Base-by-base conservation (phyloP, 2,888 invertebrate genomes). In the Stomorhina lunata region DNA sequence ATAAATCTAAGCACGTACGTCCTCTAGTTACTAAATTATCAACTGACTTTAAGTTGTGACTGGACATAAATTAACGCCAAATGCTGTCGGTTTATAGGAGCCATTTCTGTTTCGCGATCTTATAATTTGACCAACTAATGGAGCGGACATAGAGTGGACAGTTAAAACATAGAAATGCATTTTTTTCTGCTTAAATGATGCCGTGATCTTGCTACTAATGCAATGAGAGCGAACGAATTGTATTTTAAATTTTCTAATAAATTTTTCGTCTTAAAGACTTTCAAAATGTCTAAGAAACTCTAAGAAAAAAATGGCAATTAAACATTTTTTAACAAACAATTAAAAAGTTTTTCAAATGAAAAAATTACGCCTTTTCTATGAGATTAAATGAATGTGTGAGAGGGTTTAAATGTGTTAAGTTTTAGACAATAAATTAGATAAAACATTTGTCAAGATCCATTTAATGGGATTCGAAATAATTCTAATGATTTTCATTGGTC, bases 61-160 rank as follows among this genome's bases (percentile, higher is more conserved):
- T 84, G 69, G 81, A 80, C 78, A 84, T 84, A 84, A 84, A 84
- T 84, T 81, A 84, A 78, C 73, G 81, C 80, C 77, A 83, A 83
- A 73, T 78, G 82, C n/a, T n/a, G n/a, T 79, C 69, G 59, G 53
- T 71, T 59, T 22, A 66, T 76, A 55, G 48, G 75, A 82, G 81
- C 77, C 77, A 73, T 66, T 25, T 48, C 29, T 45, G 40, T 32
- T 66, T 32, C 9, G 9, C 4, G 17, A 3, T 53, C 29, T 63
- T 57, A 32, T 5, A 37, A 61, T 77, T 73, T 53, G 72, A 66
- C 45, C 78, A 73, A 22, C 40, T 45, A 73, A 66, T 73, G 40
- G 66, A 50, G 45, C 37, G 40, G 27, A 40, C 61, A 0, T 40
- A 65, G 50, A 43, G 25, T 48, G 25, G 17, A 45, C 22, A 32